Conservation (phyloP, 2,888 invertebrate species). For the Orthosia incerta region DNA sequence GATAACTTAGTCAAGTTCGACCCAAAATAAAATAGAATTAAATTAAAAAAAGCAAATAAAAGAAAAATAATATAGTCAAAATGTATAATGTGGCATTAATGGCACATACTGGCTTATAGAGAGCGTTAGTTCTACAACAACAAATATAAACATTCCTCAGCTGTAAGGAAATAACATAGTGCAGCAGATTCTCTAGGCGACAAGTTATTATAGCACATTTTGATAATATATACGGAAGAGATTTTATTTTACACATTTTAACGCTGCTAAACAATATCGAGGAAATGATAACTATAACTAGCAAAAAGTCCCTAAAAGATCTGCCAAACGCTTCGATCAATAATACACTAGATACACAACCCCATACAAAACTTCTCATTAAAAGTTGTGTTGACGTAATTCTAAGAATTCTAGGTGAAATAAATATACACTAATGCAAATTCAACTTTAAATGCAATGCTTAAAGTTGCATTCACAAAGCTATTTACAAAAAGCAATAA, state of each 20-base stretch:
- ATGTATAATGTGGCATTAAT: conserved; percentile 62
- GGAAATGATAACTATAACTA: background rate
- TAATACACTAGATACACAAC: too few relatives aligned
- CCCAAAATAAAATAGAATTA: background rate
- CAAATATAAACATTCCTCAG: conserved; percentile 28
- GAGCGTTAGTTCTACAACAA: conserved; percentile 57
- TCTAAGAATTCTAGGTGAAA: too few relatives aligned
- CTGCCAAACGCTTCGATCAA: background rate
- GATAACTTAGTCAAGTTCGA: background rate
- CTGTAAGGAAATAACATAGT: conserved; percentile 8
- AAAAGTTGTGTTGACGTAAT: too few relatives aligned
- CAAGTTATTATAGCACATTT: background rate
- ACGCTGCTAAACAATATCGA: background rate
- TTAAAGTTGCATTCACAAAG: too few relatives aligned
- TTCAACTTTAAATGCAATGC: too few relatives aligned
- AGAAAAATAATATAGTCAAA: conserved; percentile 36
- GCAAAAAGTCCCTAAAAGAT: background rate
- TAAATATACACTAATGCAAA: too few relatives aligned
- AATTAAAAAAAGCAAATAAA: conserved; percentile 34
- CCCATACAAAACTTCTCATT: too few relatives aligned
- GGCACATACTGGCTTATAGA: conserved; percentile 59
- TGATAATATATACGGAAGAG: background rate
- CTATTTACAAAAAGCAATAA: too few relatives aligned
- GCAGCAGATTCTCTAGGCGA: conserved; percentile 19
- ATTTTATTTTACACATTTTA: background rate